A percentile compares a stretch with the other conserved stretches of the same genome.
Evolutionary conservation across 2,113 vertebrate species (phyloP).

Genomic region (Camelus bactrianus): DNA sequence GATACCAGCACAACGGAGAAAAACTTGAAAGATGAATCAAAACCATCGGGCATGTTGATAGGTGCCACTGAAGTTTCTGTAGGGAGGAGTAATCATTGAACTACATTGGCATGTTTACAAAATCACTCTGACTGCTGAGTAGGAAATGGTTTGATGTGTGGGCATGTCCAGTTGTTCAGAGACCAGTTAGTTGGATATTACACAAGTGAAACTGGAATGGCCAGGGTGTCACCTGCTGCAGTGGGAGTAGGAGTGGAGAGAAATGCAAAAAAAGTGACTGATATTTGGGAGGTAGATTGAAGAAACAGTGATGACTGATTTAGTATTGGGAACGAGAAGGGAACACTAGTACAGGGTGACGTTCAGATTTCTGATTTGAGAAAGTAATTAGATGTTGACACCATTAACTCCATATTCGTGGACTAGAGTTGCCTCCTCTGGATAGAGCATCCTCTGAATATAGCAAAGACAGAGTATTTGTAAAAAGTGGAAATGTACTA

Average conservation of each 20-base stretch:
- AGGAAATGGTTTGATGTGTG: not conserved
- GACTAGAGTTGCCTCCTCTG: not conserved
- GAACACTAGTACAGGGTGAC: not conserved
- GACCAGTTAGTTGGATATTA: not conserved
- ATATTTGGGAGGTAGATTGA: not conserved
- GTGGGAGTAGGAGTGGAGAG: not conserved
- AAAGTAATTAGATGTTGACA: not conserved
- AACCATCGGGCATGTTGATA: not conserved
- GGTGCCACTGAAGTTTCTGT: not conserved
- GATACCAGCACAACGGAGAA: not conserved
- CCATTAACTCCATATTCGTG: not conserved
- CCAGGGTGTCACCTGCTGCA: rapidly evolving
- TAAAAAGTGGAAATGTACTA: not conserved
- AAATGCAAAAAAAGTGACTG: not conserved
- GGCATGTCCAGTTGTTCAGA: not conserved
- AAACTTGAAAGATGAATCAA: not conserved
- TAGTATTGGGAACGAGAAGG: not conserved
- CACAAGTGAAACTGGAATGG: not conserved
- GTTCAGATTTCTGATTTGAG: not conserved
- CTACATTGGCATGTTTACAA: not conserved
- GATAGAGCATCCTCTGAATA: rapidly evolving
- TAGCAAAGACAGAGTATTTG: not conserved
- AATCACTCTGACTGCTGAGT: not conserved
- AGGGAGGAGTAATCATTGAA: not conserved
- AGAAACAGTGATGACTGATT: not conserved